A percentile compares a stretch with the other conserved stretches of the same genome.
Conservation (phyloP, 1,140 invertebrate genomes). For the Cherax quadricarinatus region DNA sequence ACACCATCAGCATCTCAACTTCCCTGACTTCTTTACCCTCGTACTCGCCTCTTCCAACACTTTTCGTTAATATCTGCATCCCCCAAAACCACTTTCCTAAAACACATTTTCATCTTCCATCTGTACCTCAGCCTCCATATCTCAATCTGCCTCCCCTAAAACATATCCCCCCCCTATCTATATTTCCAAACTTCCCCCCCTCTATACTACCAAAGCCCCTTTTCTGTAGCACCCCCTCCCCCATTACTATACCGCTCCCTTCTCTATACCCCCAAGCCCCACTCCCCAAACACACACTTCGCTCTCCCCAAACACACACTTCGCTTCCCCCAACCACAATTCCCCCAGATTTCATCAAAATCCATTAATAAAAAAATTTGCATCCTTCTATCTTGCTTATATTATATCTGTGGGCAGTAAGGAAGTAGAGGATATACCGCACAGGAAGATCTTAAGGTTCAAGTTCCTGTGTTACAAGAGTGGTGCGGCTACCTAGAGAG, state of each 20-base stretch:
- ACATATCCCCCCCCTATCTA: neutral
- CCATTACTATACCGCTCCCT: too few species aligned
- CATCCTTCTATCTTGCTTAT: constrained; percentile 51
- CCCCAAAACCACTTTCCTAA: neutral
- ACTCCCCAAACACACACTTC: neutral
- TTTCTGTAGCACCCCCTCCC: neutral
- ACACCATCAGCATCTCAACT: too few species aligned
- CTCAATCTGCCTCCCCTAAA: neutral
- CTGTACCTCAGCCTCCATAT: neutral
- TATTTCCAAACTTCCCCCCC: neutral
- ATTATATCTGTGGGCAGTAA: constrained; percentile 43
- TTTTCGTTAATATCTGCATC: neutral
- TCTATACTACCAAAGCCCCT: neutral
- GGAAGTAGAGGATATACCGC: constrained; percentile 19
- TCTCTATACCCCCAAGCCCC: neutral
- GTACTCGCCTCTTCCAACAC: neutral
- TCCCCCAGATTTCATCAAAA: constrained; percentile 31
- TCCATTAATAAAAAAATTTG: constrained; percentile 34
- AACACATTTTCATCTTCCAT: neutral
- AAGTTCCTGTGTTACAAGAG: constrained; percentile 6
- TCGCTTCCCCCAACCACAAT: neutral
- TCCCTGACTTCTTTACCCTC: neutral
- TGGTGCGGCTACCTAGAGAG: neutral
- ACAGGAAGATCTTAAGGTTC: neutral
- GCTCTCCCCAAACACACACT: neutral